Conservation (phyloP, 2,797 vertebrate species). For the Gallinago solitaria region DNA sequence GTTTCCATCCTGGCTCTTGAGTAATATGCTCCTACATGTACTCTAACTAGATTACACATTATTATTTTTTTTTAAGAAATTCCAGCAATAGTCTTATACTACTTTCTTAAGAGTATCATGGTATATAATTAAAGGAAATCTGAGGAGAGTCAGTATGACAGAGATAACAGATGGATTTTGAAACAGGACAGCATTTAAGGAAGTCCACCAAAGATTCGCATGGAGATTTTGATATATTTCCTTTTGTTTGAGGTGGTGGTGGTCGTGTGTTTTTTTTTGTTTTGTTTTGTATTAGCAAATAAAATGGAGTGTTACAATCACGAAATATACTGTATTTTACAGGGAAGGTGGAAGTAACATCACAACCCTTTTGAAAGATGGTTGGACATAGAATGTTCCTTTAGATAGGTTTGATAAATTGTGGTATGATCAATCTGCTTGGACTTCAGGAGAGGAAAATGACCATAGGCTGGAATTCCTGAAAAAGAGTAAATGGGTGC, state of each 20-base stretch:
- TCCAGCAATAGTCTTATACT: neutral
- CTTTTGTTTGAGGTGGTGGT: rapidly evolving
- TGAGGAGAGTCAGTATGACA: neutral
- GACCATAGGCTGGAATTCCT: neutral
- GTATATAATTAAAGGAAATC: neutral
- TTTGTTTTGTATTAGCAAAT: neutral
- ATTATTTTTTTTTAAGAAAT: neutral
- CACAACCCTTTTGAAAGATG: neutral
- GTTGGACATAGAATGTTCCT: neutral
- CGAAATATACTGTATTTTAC: neutral
- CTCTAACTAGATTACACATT: neutral
- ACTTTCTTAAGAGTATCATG: neutral
- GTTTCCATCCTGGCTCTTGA: neutral
- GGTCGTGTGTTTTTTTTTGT: neutral
- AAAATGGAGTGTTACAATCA: neutral
- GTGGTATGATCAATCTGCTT: neutral
- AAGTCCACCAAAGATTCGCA: neutral
- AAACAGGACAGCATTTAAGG: neutral
- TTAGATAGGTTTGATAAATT: neutral
- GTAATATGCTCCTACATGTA: neutral
- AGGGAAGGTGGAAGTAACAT: neutral
- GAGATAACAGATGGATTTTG: neutral
- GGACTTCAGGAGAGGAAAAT: neutral
- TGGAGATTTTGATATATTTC: neutral
- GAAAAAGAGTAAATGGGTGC: neutral